Percentiles rank a stretch among this genome's conserved stretches.
Conservation (phyloP, 2,113 vertebrate genomes). For the Microcebus griseorufus region DNA sequence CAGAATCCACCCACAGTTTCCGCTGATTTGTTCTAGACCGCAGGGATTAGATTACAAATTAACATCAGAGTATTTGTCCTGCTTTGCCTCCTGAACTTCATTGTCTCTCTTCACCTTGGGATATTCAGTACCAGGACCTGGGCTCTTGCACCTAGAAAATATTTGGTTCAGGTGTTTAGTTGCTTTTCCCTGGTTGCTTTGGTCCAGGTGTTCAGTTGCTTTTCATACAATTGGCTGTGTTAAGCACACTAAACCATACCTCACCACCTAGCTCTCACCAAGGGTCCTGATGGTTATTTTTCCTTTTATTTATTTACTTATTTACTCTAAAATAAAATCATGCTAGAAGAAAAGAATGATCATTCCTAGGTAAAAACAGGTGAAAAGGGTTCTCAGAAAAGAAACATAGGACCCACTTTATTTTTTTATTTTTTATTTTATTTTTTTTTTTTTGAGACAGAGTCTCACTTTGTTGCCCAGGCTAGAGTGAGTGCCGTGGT, state of each 20-base stretch:
- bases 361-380: not conserved
- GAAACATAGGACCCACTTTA: not conserved
- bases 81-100: not conserved
- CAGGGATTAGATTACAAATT: not conserved
- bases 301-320: not conserved
- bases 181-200: not conserved
- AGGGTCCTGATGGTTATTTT: not conserved
- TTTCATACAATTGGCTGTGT: not conserved
- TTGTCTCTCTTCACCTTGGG: not conserved
- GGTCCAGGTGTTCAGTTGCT: not conserved
- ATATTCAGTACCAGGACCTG: not conserved
- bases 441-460: no score
- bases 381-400: not conserved
- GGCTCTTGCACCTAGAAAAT: not conserved
- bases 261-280: not conserved
- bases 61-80: not conserved
- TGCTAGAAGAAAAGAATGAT: not conserved
- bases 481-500: no score
- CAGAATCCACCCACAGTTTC: not conserved
- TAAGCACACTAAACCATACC: not conserved
- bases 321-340: slow-evolving; percentile 29
- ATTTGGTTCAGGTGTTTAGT: not conserved
- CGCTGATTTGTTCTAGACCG: not conserved
- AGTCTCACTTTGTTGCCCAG: no score
- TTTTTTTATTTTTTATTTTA: no score